Evolutionary conservation across 1,140 invertebrate species (phyloP), one percentile per base, ranked within the genome.

Genomic region (Helicoverpa zea): DNA sequence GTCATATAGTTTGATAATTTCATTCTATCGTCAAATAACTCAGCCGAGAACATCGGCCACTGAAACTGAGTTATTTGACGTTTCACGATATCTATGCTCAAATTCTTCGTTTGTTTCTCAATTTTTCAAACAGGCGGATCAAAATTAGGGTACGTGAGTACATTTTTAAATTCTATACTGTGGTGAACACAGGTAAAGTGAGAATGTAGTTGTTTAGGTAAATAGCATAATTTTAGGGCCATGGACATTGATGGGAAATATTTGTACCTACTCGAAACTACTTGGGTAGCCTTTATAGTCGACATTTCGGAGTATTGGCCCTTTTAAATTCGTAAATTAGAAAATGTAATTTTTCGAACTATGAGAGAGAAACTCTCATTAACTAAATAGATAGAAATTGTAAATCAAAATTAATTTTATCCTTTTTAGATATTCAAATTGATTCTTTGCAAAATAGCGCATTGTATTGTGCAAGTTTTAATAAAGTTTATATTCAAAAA

Each of bases 131-230:
- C 85, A 82, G 83, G 70, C 79, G 83, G 81, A 89, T 83, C 85
- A 89, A 88, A 54, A 83, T 83, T 87, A 89, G 86, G 77, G 56
- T 77, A 77, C 74, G 47, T 52, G 59, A 63, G 74, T 77, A 77
- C 74, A 52, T 77, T 58, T 75, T 63, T 51, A 84, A 87, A 83
- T 87, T 85, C 77, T 86, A 84, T 79, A 79, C 84, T 87, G 86
- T 87, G 85, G 68, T 16, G 68, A 72, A 43, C 84, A 86, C 84
- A 86, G 84, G 80, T 66, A 59, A 87, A 90, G 90, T 91, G 90
- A 90, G 90, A 91, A 89, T 87, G 54, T 61, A 74, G 72, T 58
- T 74, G 30, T 74, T 74, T 74, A 74, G 72, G 54, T 59, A 74
- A 43, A 43, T 59, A 75, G 73, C 13, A 30, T 56, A 49, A 75